Conservation (phyloP, 2,888 invertebrate species). For the Adelphocoris suturalis region DNA sequence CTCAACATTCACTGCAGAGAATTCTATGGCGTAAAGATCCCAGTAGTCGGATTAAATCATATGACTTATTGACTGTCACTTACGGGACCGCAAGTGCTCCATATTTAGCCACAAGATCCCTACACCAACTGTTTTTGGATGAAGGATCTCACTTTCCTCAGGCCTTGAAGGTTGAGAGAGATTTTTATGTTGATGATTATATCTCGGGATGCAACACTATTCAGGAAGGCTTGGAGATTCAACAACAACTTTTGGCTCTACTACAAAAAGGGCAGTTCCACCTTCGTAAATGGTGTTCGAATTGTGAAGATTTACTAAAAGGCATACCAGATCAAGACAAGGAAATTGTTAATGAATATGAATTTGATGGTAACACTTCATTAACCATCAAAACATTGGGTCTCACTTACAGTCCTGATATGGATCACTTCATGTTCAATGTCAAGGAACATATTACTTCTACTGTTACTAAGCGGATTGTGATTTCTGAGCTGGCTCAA, state of each 20-base stretch:
- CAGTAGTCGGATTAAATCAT: not conserved
- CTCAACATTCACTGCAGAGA: not conserved
- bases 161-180: too few relatives aligned
- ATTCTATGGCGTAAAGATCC: not conserved
- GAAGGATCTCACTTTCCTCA: too few relatives aligned
- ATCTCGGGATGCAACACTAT: not conserved
- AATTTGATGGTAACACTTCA: too few relatives aligned
- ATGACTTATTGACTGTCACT: not conserved
- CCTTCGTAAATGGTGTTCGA: constrained; percentile 35
- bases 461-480: not conserved
- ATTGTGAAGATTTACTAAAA: not conserved
- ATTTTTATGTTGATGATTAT: not conserved
- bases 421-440: not conserved
- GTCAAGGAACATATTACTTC: not conserved
- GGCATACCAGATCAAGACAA: not conserved
- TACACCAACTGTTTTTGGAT: too few relatives aligned
- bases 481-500: too few relatives aligned
- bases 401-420: too few relatives aligned
- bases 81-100: too few relatives aligned
- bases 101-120: too few relatives aligned
- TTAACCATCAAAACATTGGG: too few relatives aligned
- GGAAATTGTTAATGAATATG: not conserved
- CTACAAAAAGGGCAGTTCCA: too few relatives aligned
- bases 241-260: not conserved
- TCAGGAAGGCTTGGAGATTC: not conserved